Percentiles rank a stretch among this genome's conserved stretches.
phyloP scores from a whole-genome alignment of 2,797 vertebrate genomes.

The Scleropages formosus region DNA sequence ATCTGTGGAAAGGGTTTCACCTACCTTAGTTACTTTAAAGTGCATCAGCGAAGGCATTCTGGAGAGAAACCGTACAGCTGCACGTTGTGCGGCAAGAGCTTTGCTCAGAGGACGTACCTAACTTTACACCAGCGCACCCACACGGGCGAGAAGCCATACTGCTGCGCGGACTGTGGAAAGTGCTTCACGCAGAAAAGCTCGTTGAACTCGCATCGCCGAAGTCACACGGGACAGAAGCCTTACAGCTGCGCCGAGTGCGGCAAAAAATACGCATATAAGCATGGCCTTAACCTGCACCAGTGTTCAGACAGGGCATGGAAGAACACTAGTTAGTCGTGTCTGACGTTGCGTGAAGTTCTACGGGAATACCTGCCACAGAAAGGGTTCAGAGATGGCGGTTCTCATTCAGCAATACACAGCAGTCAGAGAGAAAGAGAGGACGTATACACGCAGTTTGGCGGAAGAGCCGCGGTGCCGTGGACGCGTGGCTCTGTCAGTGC shows the following conservation, averaged over 20 bases:
- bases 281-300: constrained; percentile 72
- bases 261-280: constrained; percentile 52
- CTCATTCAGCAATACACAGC: no score
- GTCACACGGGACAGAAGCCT: constrained; percentile 74
- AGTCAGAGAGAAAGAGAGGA: no score
- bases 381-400: no score
- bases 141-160: constrained; percentile 74
- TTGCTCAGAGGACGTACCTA: constrained; percentile 75
- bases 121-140: constrained; percentile 73
- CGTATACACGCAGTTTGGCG: no score
- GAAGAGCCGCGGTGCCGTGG: no score
- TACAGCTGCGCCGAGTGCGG: constrained; percentile 76
- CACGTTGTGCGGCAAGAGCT: constrained; percentile 68
- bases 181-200: constrained; percentile 77
- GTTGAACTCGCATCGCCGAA: constrained; percentile 72
- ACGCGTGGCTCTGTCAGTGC: no score
- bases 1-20: constrained; percentile 73
- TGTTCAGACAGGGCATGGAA: constrained; percentile 50
- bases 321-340: neutral
- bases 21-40: constrained; percentile 72
- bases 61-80: constrained; percentile 75
- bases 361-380: neutral
- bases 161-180: constrained; percentile 70
- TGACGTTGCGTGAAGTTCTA: neutral
- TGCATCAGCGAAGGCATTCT: constrained; percentile 69